Evolutionary conservation across 2,888 invertebrate species (phyloP).

Genomic region (Luffia ferchaultella): DNA sequence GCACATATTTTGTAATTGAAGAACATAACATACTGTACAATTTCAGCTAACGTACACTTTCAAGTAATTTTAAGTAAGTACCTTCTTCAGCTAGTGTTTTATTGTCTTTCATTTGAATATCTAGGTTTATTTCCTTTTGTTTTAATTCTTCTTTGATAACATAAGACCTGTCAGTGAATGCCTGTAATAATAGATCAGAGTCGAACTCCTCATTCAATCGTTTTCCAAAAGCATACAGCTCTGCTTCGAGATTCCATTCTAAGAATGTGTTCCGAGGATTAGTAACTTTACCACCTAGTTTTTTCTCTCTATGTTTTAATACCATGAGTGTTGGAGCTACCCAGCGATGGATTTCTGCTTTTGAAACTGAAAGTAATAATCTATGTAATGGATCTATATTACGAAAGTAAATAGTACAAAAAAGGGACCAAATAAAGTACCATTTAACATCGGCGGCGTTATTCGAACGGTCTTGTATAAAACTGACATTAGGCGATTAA

Average conservation of each 20-base stretch:
- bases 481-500: slow-evolving; percentile 35
- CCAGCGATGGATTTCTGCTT: slow-evolving; percentile 63
- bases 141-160: slow-evolving; percentile 74
- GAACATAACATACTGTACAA: no score
- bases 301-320: slow-evolving; percentile 66
- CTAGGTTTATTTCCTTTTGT: slow-evolving; percentile 75
- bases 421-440: not conserved
- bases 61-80: slow-evolving; percentile 22
- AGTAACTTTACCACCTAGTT: slow-evolving; percentile 62
- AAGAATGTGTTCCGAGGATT: slow-evolving; percentile 68
- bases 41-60: no score
- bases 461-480: slow-evolving; percentile 17
- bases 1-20: no score
- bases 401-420: not conserved
- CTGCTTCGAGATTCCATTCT: slow-evolving; percentile 91
- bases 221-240: slow-evolving; percentile 87
- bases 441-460: not conserved
- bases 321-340: slow-evolving; percentile 73
- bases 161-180: slow-evolving; percentile 84
- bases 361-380: slow-evolving; percentile 20
- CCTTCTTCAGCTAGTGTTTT: slow-evolving; percentile 71
- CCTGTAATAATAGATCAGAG: slow-evolving; percentile 71
- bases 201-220: slow-evolving; percentile 87
- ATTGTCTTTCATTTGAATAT: slow-evolving; percentile 73
- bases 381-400: not conserved